Percentiles rank a stretch among this genome's conserved stretches.
These are phyloP conservation scores for Gerosis bhagava DNA, from an alignment of 2,888 invertebrate genomes.

Conservation along the genomic window DNA sequence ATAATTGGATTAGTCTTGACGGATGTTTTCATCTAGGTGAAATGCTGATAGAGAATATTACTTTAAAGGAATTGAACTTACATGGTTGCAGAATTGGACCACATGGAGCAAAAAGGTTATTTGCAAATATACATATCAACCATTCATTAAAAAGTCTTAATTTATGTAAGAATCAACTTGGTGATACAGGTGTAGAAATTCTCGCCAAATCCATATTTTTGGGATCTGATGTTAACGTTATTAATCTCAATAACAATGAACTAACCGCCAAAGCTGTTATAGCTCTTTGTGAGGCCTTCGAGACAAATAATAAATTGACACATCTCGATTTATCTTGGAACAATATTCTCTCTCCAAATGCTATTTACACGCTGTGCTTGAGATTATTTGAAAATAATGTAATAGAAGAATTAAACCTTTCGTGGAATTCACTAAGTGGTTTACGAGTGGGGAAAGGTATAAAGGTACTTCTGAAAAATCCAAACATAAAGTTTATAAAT, in stretches of 20 bases:
- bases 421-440: conserved; percentile 42
- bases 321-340: conserved; percentile 46
- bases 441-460: conserved; percentile 35
- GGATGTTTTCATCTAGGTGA: conserved; percentile 45
- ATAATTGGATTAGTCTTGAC: conserved; percentile 44
- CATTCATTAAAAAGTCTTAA: conserved; percentile 37
- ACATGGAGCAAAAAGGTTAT: conserved; percentile 36
- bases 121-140: conserved; percentile 36
- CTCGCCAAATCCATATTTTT: conserved; percentile 37
- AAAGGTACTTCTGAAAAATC: conserved; percentile 32
- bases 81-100: conserved; percentile 44
- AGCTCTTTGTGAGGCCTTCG: conserved; percentile 41
- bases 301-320: conserved; percentile 39
- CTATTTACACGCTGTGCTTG: conserved; percentile 35
- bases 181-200: conserved; percentile 38
- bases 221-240: conserved; percentile 36
- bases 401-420: conserved; percentile 41
- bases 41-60: conserved; percentile 40
- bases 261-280: conserved; percentile 38
- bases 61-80: conserved; percentile 40
- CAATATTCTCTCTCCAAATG: conserved; percentile 36
- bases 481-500: conserved; percentile 34
- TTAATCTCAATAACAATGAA: conserved; percentile 46
- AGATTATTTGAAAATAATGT: conserved; percentile 33
- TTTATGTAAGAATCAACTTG: conserved; percentile 39